A percentile compares a stretch with the other conserved stretches of the same genome.
Evolutionary conservation across 2,888 invertebrate species (phyloP).

Genomic region (Ceraclea dissimilis): DNA sequence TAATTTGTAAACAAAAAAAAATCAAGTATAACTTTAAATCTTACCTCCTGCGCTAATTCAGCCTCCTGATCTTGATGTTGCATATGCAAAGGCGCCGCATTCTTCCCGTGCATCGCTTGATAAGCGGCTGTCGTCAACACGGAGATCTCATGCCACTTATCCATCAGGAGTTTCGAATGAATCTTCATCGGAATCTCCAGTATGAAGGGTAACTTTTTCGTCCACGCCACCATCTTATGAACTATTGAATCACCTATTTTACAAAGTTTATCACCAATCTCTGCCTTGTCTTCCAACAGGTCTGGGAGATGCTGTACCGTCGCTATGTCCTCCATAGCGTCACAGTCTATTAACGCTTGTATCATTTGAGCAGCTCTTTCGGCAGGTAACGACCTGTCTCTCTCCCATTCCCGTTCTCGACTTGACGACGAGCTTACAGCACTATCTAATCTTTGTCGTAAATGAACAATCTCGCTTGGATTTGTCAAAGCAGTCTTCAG

Average conservation of each 20-base stretch:
- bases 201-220: conserved; percentile 95
- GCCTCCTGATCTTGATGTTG: conserved; percentile 51
- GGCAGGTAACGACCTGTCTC: conserved; percentile 74
- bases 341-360: conserved; percentile 89
- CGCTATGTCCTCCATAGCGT: conserved; percentile 93
- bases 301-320: conserved; percentile 87
- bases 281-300: conserved; percentile 83
- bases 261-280: conserved; percentile 86
- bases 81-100: conserved; percentile 36
- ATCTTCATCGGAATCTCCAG: conserved; percentile 93
- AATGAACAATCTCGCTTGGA: conserved; percentile 86
- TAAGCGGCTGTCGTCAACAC: conserved; percentile 91
- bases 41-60: conserved; percentile 82
- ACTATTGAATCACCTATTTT: conserved; percentile 97
- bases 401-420: conserved; percentile 26
- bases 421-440: conserved; percentile 63
- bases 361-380: conserved; percentile 85
- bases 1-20: too few relatives aligned
- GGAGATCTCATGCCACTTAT: conserved; percentile 96
- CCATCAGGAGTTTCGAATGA: conserved; percentile 90
- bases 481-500: conserved; percentile 91
- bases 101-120: conserved; percentile 78
- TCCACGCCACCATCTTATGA: conserved; percentile 98
- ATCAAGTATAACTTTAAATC: too few relatives aligned
- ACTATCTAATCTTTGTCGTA: conserved; percentile 80